phyloP scores from a whole-genome alignment of 2,888 invertebrate species.

The Endotricha flammealis region DNA sequence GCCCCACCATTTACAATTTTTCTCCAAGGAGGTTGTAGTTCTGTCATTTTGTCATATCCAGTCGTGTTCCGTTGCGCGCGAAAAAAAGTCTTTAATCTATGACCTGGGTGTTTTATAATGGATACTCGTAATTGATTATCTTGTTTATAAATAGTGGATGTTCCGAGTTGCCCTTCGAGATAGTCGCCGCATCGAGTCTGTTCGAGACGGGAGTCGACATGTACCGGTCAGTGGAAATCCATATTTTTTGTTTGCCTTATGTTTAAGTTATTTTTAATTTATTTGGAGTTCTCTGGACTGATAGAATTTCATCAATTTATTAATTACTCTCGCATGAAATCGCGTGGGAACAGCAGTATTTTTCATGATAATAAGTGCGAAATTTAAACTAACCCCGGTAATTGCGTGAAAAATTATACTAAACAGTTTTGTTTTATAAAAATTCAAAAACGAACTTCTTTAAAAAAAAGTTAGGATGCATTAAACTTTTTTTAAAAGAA shows the following conservation, averaged over 20 bases:
- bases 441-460: too few species aligned
- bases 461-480: too few species aligned
- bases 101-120: slow-evolving; percentile 27
- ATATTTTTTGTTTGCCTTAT: slow-evolving; percentile 16
- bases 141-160: slow-evolving; percentile 53
- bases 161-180: slow-evolving; percentile 37
- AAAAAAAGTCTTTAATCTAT: slow-evolving; percentile 34
- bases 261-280: too few species aligned
- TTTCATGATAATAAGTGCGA: too few species aligned
- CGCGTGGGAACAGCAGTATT: too few species aligned
- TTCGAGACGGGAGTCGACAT: slow-evolving; percentile 24
- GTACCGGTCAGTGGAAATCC: slow-evolving; percentile 61
- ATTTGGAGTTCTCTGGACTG: too few species aligned
- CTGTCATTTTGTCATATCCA: slow-evolving; percentile 20
- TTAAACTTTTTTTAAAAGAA: too few species aligned
- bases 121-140: slow-evolving; percentile 44
- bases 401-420: too few species aligned
- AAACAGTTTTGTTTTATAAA: too few species aligned
- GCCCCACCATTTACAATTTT: slow-evolving; percentile 32
- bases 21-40: slow-evolving; percentile 23
- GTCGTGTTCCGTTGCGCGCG: slow-evolving; percentile 42
- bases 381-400: too few species aligned
- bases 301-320: too few species aligned
- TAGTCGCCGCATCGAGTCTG: slow-evolving; percentile 2
- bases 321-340: too few species aligned